Conservation (phyloP, 1,140 invertebrate genomes). For the Zaprionus vittiger region DNA sequence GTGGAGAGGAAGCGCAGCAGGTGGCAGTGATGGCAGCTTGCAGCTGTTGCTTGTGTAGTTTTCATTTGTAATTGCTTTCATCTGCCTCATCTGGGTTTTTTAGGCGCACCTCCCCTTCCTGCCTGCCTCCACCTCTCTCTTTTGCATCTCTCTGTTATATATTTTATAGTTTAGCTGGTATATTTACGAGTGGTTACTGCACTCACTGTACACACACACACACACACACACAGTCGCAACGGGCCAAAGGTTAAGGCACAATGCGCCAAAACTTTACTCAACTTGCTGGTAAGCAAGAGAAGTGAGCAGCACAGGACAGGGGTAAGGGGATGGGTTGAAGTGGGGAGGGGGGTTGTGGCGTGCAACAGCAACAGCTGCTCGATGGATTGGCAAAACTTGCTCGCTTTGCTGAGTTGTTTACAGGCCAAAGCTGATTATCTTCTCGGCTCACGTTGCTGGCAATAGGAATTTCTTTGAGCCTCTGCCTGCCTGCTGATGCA, state of each 20-base stretch:
- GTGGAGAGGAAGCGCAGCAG: slow-evolving; percentile 1
- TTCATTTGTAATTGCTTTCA: slow-evolving; percentile 79
- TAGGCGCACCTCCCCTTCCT: background rate
- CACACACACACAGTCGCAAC: background rate
- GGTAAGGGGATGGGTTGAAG: background rate
- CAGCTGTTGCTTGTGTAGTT: slow-evolving; percentile 74
- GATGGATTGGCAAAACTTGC: slow-evolving; percentile 9
- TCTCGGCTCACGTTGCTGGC: background rate
- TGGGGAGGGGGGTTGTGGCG: background rate
- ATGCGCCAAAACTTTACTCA: background rate
- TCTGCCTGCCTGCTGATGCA: background rate
- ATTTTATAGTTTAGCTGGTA: slow-evolving; percentile 1
- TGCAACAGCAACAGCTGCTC: slow-evolving; percentile 2
- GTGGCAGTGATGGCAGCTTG: slow-evolving; percentile 32
- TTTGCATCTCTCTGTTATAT: background rate
- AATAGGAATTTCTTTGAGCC: background rate
- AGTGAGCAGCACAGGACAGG: no score
- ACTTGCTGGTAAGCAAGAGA: background rate
- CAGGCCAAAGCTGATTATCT: slow-evolving; percentile 3
- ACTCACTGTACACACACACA: background rate
- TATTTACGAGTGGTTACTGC: slow-evolving; percentile 1
- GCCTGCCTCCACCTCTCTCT: slow-evolving; percentile 1
- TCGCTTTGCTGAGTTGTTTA: slow-evolving; percentile 1
- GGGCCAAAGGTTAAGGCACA: background rate
- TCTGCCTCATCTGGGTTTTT: slow-evolving; percentile 29